Conservation (phyloP, 2,797 vertebrate genomes). For the Crenuchus spilurus region DNA sequence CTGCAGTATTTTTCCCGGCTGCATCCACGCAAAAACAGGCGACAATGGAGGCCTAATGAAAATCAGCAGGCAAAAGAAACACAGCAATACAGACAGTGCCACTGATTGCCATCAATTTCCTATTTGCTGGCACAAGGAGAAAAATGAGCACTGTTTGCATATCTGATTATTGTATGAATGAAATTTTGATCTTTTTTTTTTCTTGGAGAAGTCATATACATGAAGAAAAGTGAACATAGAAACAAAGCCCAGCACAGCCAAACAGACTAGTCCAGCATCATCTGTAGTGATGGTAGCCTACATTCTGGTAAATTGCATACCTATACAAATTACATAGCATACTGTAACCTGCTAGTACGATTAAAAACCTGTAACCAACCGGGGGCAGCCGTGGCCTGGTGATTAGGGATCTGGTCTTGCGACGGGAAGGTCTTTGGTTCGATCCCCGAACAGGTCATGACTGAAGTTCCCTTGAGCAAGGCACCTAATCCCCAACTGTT, state of each 20-base stretch:
- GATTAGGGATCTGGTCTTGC: too few species aligned
- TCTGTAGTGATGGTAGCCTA: too few species aligned
- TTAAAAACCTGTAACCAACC: too few species aligned
- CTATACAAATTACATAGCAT: too few species aligned
- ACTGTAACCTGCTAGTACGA: too few species aligned
- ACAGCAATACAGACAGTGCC: conserved; percentile 36
- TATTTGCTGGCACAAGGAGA: conserved; percentile 52
- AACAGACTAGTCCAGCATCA: conserved; percentile 3
- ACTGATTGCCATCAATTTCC: conserved; percentile 57
- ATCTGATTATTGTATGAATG: conserved; percentile 58
- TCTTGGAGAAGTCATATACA: conserved; percentile 42
- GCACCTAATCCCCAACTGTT: too few species aligned
- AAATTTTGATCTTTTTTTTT: conserved; percentile 50
- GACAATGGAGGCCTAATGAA: conserved; percentile 55
- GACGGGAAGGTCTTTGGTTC: too few species aligned
- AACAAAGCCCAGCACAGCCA: conserved; percentile 22
- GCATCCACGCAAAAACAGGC: conserved; percentile 17
- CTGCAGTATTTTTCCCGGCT: conserved; percentile 35
- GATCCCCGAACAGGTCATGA: too few species aligned
- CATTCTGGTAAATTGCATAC: too few species aligned
- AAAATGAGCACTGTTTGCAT: conserved; percentile 51
- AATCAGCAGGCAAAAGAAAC: conserved; percentile 45
- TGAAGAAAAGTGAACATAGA: conserved; percentile 25
- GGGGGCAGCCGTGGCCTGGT: too few species aligned
- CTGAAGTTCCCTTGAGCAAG: too few species aligned